Conservation (phyloP, 2,888 invertebrate species). For the Caenorhabditis angaria region DNA sequence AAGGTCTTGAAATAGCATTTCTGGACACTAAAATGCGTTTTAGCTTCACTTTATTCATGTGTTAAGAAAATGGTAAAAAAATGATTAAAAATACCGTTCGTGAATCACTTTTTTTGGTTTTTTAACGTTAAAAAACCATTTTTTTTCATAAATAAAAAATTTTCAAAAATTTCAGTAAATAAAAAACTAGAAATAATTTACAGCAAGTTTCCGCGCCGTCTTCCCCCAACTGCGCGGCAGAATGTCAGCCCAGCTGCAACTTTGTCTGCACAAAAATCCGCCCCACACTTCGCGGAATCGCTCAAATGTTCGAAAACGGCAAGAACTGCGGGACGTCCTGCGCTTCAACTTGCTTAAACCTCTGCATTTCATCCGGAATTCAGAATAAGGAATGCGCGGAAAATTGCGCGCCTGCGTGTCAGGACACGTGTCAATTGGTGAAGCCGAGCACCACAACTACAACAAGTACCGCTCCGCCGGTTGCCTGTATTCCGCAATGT, state of each 20-base stretch:
- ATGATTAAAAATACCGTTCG: no score
- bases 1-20: no score
- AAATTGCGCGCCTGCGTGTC: conserved; percentile 49
- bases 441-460: conserved; percentile 29
- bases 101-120: no score
- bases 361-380: conserved; percentile 44
- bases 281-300: conserved; percentile 37
- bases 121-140: no score
- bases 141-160: no score
- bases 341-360: conserved; percentile 22
- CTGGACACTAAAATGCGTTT: no score
- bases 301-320: conserved; percentile 41
- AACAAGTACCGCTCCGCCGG: background rate
- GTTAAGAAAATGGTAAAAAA: no score
- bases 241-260: conserved; percentile 37
- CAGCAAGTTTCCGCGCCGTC: no score
- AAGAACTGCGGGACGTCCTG: conserved; percentile 33
- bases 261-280: conserved; percentile 41
- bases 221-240: conserved; percentile 25
- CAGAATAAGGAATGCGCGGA: conserved; percentile 41
- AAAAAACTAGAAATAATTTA: no score
- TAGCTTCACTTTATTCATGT: no score
- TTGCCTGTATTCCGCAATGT: conserved; percentile 38
- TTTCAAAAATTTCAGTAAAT: no score
- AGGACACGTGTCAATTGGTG: conserved; percentile 50